These are phyloP conservation scores for Girardia tigrina DNA, from an alignment of 2,888 invertebrate species.

Conservation along the genomic window DNA sequence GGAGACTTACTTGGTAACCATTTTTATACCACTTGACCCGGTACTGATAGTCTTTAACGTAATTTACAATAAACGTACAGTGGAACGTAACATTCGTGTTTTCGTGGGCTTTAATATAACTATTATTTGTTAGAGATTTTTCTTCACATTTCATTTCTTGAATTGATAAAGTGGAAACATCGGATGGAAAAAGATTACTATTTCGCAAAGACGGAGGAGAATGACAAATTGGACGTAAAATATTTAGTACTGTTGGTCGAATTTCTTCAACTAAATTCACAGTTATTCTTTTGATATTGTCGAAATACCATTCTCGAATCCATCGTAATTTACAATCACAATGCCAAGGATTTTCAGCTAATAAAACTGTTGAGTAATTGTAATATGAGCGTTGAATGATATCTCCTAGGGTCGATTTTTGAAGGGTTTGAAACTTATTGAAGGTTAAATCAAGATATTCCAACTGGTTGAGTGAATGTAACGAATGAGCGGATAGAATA, in stretches of 20 bases:
- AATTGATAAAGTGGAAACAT: not conserved
- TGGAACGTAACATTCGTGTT: not conserved
- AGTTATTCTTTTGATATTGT: not conserved
- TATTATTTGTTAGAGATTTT: not conserved
- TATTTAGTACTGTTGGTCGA: not conserved
- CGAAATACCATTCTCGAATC: constrained; percentile 1
- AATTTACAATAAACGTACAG: not conserved
- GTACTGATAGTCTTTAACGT: not conserved
- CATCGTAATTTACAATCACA: not conserved
- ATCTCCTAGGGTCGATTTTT: not conserved
- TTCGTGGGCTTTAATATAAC: not conserved
- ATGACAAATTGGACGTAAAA: not conserved
- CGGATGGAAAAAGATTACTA: not conserved
- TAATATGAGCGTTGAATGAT: not conserved
- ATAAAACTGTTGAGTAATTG: constrained; percentile 7
- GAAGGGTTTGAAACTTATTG: not conserved
- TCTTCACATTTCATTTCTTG: constrained; percentile 20
- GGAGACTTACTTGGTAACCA: not conserved
- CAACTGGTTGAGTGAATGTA: not conserved
- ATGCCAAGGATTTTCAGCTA: not conserved
- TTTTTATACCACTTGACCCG: not conserved
- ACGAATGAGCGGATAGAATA: not conserved
- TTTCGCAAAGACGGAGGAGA: not conserved
- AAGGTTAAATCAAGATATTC: not conserved
- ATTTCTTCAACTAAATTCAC: not conserved